Percentiles rank a stretch among this genome's conserved stretches.
phyloP scores from a whole-genome alignment of 2,888 invertebrate genomes.

The Axea sp. region DNA sequence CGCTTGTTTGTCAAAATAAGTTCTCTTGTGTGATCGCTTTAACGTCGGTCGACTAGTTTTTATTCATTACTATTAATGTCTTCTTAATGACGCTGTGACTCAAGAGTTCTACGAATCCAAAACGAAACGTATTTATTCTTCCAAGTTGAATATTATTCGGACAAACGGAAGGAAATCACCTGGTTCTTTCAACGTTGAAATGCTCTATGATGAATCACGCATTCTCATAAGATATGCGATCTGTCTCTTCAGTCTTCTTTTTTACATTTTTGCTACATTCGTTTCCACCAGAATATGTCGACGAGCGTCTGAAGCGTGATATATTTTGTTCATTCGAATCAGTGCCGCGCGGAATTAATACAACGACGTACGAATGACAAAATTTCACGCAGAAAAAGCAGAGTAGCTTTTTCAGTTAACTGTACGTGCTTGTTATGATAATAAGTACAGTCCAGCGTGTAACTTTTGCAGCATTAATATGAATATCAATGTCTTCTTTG shows the following conservation, averaged over 20 bases:
- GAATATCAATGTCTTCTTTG: too few species aligned
- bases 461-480: background rate
- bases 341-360: background rate
- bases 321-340: too few species aligned
- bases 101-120: constrained; percentile 9
- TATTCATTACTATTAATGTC: background rate
- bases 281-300: too few species aligned
- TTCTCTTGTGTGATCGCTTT: too few species aligned
- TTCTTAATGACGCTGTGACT: constrained; percentile 3
- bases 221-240: constrained; percentile 6
- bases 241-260: constrained; percentile 6
- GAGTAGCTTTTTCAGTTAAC: constrained; percentile 7
- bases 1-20: too few species aligned
- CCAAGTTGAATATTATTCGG: background rate
- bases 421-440: constrained; percentile 41
- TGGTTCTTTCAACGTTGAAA: background rate
- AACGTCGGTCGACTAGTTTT: too few species aligned
- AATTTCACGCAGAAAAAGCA: constrained; percentile 20
- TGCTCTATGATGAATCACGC: constrained; percentile 13
- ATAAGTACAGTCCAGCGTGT: constrained; percentile 25
- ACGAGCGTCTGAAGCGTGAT: too few species aligned
- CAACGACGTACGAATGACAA: constrained; percentile 18
- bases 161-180: constrained; percentile 2
- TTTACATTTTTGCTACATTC: too few species aligned
- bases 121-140: background rate